A percentile compares a stretch with the other conserved stretches of the same genome.
Evolutionary conservation across 2,797 vertebrate species (phyloP).

Genomic region (Catostomus latipinnis): DNA sequence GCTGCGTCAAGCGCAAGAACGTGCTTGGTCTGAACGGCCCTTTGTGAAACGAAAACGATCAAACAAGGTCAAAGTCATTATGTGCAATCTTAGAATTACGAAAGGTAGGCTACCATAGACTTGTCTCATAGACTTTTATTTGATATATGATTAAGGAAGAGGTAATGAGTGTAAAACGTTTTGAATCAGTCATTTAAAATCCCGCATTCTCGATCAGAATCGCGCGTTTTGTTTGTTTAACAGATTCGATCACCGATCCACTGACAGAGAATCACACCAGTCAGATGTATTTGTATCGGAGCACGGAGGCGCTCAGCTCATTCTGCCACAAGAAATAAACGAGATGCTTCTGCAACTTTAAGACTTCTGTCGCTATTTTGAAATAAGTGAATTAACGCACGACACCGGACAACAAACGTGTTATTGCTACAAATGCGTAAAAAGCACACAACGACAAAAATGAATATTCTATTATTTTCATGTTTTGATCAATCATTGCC

Average conservation of each 20-base stretch:
- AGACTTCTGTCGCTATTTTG: no score
- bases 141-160: not conserved
- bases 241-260: not conserved
- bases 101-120: not conserved
- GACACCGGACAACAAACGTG: no score
- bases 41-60: not conserved
- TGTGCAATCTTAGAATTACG: not conserved
- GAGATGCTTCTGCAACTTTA: no score
- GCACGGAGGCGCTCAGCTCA: no score
- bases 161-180: not conserved
- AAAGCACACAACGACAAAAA: not conserved
- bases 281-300: not conserved
- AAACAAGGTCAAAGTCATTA: not conserved
- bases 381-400: no score
- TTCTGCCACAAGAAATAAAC: no score
- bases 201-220: not conserved
- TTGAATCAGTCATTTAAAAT: not conserved
- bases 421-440: no score
- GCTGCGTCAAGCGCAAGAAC: no score
- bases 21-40: no score
- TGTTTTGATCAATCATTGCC: no score
- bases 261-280: not conserved
- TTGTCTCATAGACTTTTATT: not conserved
- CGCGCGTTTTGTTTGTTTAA: not conserved
- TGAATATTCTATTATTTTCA: not conserved